Conservation (phyloP, 2,797 vertebrate species). For the Etheostoma nigrum region DNA sequence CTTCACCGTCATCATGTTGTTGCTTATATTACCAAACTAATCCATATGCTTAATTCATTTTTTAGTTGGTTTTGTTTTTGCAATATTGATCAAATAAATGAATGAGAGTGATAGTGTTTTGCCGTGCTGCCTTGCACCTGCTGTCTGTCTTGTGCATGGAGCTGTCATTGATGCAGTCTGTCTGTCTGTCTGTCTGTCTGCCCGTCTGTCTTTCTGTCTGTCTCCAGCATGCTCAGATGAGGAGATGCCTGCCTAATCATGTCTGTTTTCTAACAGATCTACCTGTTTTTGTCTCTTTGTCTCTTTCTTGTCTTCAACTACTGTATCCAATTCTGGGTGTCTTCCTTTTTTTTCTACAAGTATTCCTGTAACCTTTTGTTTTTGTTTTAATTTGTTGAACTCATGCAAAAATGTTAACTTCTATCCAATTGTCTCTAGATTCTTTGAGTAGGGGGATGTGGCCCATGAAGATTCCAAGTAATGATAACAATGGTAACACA, state of each 20-base stretch:
- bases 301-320: conserved; percentile 80
- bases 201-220: conserved; percentile 34
- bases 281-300: conserved; percentile 83
- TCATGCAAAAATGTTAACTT: conserved; percentile 76
- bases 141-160: conserved; percentile 64
- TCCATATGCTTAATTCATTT: conserved; percentile 27
- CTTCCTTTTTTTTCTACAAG: conserved; percentile 41
- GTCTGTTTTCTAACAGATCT: conserved; percentile 83
- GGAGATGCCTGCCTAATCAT: conserved; percentile 78
- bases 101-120: conserved; percentile 28
- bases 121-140: conserved; percentile 63
- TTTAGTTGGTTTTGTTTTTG: conserved; percentile 18
- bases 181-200: conserved; percentile 23
- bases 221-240: conserved; percentile 74
- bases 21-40: conserved; percentile 53
- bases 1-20: conserved; percentile 55
- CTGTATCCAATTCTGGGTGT: conserved; percentile 86
- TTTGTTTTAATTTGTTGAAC: conserved; percentile 56
- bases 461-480: conserved; percentile 75
- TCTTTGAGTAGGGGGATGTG: conserved; percentile 75
- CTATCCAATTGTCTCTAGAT: conserved; percentile 75
- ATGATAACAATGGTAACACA: conserved; percentile 64
- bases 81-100: conserved; percentile 22
- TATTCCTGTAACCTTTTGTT: conserved; percentile 11
- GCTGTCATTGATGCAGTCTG: conserved; percentile 51